These are phyloP conservation scores for Himalopsyche kuldschensis DNA, from an alignment of 2,888 invertebrate species.

Conservation along the genomic window DNA sequence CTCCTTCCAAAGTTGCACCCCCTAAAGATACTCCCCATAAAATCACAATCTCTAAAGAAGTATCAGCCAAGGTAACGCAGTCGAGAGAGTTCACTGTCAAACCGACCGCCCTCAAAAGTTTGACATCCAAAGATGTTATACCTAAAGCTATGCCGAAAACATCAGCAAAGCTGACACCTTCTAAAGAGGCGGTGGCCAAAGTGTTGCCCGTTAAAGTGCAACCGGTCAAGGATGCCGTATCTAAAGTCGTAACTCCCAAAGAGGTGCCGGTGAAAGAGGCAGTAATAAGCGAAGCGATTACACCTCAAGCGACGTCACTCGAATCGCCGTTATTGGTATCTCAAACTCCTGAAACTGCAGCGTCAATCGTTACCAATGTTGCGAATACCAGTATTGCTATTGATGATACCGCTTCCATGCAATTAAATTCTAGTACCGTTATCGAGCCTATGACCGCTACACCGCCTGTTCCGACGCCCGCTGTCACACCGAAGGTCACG, in stretches of 20 bases:
- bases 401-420: background rate
- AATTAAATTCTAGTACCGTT: background rate
- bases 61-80: background rate
- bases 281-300: background rate
- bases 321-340: conserved; percentile 39
- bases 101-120: background rate
- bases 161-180: background rate
- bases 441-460: background rate
- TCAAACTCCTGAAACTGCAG: background rate
- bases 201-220: background rate
- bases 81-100: background rate
- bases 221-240: conserved; percentile 38
- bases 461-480: background rate
- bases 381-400: background rate
- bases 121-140: background rate
- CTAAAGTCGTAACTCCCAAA: conserved; percentile 43
- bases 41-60: background rate
- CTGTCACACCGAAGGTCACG: background rate
- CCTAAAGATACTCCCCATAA: background rate
- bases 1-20: no score
- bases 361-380: background rate
- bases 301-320: conserved; percentile 40
- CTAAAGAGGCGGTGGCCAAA: background rate
- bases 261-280: background rate
- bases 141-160: background rate